Percentiles rank a stretch among this genome's conserved stretches.
phyloP scores from a whole-genome alignment of 2,113 vertebrate genomes.

The Cephalopholis sonnerati region DNA sequence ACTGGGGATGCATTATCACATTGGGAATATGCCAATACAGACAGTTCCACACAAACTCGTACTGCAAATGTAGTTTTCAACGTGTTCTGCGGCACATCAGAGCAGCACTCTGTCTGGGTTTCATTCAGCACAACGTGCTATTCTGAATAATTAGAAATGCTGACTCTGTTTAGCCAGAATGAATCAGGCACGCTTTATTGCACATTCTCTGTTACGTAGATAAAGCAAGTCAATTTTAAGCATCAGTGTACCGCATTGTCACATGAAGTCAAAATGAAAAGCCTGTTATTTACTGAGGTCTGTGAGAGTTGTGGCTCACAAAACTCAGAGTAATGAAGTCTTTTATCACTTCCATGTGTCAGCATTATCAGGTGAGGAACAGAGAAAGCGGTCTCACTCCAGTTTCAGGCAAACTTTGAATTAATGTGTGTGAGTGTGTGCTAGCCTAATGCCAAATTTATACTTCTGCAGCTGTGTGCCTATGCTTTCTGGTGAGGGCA shows the following conservation, averaged over 20 bases:
- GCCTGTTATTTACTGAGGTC: not conserved
- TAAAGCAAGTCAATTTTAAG: conserved; percentile 5
- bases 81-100: conserved; percentile 4
- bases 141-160: not conserved
- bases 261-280: conserved; percentile 4
- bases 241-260: not conserved
- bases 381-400: not conserved
- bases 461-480: no score
- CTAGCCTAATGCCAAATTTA: not conserved
- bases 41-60: not conserved
- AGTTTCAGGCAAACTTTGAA: not conserved
- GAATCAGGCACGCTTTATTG: not conserved
- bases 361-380: not conserved
- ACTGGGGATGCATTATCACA: conserved; percentile 5
- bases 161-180: not conserved
- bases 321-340: not conserved
- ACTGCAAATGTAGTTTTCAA: not conserved
- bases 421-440: not conserved
- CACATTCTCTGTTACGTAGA: conserved; percentile 8
- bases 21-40: not conserved
- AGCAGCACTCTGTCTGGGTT: not conserved
- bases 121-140: not conserved
- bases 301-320: not conserved
- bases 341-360: conserved; percentile 27
- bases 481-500: no score